Conservation (phyloP, 2,888 invertebrate genomes). For the Drosophila mimetica region DNA sequence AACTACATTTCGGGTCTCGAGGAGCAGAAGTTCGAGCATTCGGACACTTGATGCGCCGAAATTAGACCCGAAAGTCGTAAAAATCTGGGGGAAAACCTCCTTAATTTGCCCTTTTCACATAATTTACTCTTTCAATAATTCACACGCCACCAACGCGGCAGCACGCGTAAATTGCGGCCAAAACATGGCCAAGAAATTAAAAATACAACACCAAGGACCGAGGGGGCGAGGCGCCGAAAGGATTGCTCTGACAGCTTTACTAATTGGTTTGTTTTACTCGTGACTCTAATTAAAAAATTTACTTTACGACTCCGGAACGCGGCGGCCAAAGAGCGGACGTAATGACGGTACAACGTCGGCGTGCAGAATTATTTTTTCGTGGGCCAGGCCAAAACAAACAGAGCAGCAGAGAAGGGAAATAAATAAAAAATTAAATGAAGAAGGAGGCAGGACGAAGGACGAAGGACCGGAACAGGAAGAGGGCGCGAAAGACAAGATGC, state of each 20-base stretch:
- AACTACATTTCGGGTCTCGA: conserved; percentile 40
- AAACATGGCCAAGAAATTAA: conserved; percentile 66
- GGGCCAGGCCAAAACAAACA: conserved; percentile 26
- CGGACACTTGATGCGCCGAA: conserved; percentile 42
- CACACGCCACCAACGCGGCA: conserved; percentile 51
- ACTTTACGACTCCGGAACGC: conserved; percentile 71
- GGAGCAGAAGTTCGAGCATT: not conserved
- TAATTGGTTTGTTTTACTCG: conserved; percentile 79
- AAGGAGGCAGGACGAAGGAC: conserved; percentile 1
- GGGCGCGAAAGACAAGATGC: conserved; percentile 32
- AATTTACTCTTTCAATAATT: conserved; percentile 75
- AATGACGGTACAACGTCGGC: conserved; percentile 31
- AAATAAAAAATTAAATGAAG: conserved; percentile 27
- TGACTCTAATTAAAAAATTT: conserved; percentile 79
- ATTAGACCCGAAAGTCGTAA: conserved; percentile 11
- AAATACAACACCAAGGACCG: conserved; percentile 45
- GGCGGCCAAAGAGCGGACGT: conserved; percentile 18
- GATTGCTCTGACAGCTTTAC: conserved; percentile 75
- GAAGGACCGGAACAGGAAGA: conserved; percentile 23
- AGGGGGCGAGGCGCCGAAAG: conserved; percentile 47
- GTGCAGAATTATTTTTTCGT: conserved; percentile 39
- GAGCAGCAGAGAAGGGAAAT: not conserved
- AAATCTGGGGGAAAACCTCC: no score
- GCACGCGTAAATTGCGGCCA: conserved; percentile 64
- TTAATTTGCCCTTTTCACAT: conserved; percentile 64